Conservation (phyloP, 2,113 vertebrate genomes). For the Bujurquina vittata region DNA sequence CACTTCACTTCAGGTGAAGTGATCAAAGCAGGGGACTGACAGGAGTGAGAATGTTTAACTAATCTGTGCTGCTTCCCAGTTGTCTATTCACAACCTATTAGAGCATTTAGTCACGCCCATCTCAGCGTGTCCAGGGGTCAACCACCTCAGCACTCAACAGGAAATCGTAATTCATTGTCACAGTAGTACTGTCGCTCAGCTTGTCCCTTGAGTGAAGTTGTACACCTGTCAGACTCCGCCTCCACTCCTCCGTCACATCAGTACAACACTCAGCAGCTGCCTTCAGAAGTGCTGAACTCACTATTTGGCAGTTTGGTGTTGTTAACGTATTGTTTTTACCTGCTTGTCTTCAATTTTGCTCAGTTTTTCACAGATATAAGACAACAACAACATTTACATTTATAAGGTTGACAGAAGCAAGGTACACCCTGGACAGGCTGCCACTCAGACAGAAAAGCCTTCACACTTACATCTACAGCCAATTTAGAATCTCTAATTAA, state of each 20-base stretch:
- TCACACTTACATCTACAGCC: background rate
- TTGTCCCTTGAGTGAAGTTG: background rate
- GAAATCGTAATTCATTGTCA: constrained; percentile 75
- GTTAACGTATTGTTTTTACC: no score
- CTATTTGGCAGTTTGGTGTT: background rate
- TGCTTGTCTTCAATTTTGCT: no score
- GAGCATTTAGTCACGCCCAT: constrained; percentile 81
- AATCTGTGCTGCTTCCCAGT: background rate
- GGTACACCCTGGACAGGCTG: background rate
- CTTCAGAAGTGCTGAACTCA: background rate
- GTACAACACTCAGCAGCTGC: constrained; percentile 11
- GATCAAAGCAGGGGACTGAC: background rate
- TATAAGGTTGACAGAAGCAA: background rate
- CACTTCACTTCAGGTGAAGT: background rate
- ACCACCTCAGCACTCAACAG: constrained; percentile 61
- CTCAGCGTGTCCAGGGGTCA: constrained; percentile 80
- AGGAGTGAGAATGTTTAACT: background rate
- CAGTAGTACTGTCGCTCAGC: constrained; percentile 8
- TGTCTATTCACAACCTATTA: constrained; percentile 66
- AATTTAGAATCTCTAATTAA: no score
- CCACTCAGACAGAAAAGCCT: background rate
- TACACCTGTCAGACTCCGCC: constrained; percentile 52
- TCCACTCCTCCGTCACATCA: background rate
- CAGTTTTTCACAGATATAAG: background rate
- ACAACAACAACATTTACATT: background rate